Base-by-base conservation (phyloP, 1,140 invertebrate species). In the Drosophila ercepeae region DNA sequence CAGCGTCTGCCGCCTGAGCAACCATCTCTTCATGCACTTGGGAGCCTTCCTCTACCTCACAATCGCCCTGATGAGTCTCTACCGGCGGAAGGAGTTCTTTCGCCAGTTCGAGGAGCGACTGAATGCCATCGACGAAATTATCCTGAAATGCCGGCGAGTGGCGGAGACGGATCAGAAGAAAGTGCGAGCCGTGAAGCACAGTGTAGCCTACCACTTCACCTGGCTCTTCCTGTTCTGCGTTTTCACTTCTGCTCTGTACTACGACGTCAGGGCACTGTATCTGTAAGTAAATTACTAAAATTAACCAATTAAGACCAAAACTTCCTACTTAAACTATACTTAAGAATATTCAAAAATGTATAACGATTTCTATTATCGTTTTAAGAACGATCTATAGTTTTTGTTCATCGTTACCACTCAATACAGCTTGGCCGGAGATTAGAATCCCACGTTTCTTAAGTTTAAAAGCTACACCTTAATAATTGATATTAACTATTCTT, bases 31-130 rank as follows among this genome's bases (percentile, higher is more conserved):
- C 8, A 75, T 86, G 54, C 73, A 90, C 51, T 14, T 91, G 19
- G 89, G 89, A 0, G 81, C 76, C 8, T 90, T 84, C 23, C 69
- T 90, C 0, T 90, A 90, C 46, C 25, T 90, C 3, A 89, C 65
- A 4, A 61, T 81, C n/a, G 53, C 65, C 2, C 13, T 83, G 16
- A 36, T 90, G 50, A 89, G 78, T 21, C 21, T 90, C 0, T 86
- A 79, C 44, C 84, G 89, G 0, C 82, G 89, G 4, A 90, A 90
- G 44, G 53, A 73, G 2, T 90, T 90, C 46, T 90, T 90, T 11
- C 32, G 71, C 19, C 78, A 84, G 14, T 90, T 90, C 36, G 69
- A 88, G n/a, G 34, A 68, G 14, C 69, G 65, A n/a, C 18, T 90
- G 5, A 34, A 52, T 11, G 86, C 75, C 45, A 90, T 90, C 13